Percentiles rank a stretch among this genome's conserved stretches.
Evolutionary conservation across 1,140 invertebrate genomes (phyloP).

Genomic region (Bombus difficillimus): DNA sequence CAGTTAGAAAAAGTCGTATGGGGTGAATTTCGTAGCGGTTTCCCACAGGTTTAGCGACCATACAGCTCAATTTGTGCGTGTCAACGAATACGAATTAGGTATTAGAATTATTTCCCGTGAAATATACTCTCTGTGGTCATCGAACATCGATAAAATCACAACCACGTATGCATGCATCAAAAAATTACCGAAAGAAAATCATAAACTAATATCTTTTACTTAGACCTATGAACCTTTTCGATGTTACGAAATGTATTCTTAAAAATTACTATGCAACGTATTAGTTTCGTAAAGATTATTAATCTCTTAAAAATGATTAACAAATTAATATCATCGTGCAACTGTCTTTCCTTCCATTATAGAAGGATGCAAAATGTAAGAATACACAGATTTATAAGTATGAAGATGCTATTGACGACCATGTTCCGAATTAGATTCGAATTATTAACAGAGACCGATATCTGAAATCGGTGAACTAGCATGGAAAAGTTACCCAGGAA

Average conservation of each 20-base stretch:
- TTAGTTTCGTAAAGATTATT: not conserved
- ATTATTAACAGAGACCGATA: not conserved
- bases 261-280: not conserved
- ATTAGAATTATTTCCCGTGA: conserved; percentile 51
- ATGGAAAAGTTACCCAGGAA: conserved; percentile 1
- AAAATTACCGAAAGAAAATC: not conserved
- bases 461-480: not conserved
- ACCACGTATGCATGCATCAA: not conserved
- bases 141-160: conserved; percentile 8
- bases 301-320: not conserved
- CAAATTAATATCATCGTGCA: not conserved
- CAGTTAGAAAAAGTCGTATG: conserved; percentile 17
- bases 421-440: not conserved
- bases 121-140: conserved; percentile 24
- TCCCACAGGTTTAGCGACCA: conserved; percentile 66
- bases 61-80: conserved; percentile 67
- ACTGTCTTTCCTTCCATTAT: rapidly evolving
- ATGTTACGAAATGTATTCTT: not conserved
- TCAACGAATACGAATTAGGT: conserved; percentile 71
- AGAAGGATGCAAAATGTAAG: too few species aligned
- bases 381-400: not conserved
- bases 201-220: not conserved
- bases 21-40: conserved; percentile 65
- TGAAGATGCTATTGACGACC: too few species aligned
- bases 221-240: not conserved